Conservation (phyloP, 2,888 invertebrate genomes). For the Drosophila ezoana region DNA sequence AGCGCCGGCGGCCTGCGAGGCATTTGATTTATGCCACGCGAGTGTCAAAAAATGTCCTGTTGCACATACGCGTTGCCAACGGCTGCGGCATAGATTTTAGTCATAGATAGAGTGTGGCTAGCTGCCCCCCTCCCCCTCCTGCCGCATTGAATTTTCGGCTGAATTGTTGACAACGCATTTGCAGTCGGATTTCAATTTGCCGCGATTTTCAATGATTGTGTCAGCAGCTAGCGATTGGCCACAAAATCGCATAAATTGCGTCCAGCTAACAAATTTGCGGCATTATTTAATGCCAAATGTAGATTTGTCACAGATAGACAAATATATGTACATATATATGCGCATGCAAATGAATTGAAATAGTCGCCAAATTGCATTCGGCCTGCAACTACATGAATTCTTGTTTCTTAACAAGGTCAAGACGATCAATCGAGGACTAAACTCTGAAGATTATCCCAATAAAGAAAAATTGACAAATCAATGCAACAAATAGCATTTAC, state of each 20-base stretch:
- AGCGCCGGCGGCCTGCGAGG: slow-evolving; percentile 58
- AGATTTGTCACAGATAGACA: slow-evolving; percentile 43
- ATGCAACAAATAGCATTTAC: too few species aligned
- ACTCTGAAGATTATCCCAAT: slow-evolving; percentile 2
- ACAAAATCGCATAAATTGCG: slow-evolving; percentile 64
- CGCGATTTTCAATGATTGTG: slow-evolving; percentile 70
- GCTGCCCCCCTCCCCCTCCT: slow-evolving; percentile 8
- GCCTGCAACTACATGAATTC: slow-evolving; percentile 9
- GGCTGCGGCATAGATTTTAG: slow-evolving; percentile 60
- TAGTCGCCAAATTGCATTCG: background rate
- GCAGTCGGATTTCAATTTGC: slow-evolving; percentile 58
- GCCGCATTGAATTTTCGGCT: slow-evolving; percentile 36
- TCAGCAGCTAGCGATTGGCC: slow-evolving; percentile 49
- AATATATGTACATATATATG: background rate
- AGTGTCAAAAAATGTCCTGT: slow-evolving; percentile 79
- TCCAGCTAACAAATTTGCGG: slow-evolving; percentile 65
- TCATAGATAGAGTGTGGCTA: slow-evolving; percentile 55
- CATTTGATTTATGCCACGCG: slow-evolving; percentile 78
- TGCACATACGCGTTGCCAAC: slow-evolving; percentile 61
- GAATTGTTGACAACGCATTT: slow-evolving; percentile 60
- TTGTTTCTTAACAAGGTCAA: slow-evolving; percentile 11
- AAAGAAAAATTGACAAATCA: background rate
- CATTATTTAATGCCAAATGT: slow-evolving; percentile 69
- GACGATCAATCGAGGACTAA: slow-evolving; percentile 21
- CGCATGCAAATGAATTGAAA: slow-evolving; percentile 34